These are phyloP conservation scores for Percopsis omiscomaycus DNA, from an alignment of 2,797 vertebrate genomes.

Conservation along the genomic window DNA sequence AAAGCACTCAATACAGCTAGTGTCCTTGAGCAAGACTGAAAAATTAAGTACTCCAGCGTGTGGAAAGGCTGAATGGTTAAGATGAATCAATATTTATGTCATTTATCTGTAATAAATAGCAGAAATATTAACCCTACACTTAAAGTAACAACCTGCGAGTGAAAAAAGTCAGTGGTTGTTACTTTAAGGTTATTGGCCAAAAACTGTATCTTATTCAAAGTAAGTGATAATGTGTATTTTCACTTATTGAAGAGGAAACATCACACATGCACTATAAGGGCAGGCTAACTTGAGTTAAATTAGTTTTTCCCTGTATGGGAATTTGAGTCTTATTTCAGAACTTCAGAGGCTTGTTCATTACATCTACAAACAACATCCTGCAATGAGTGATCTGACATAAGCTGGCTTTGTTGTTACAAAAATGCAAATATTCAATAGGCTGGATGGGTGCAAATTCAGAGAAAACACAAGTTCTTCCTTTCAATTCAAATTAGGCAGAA, in stretches of 20 bases:
- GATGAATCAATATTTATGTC: no score
- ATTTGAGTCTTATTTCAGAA: constrained; percentile 74
- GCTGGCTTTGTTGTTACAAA: constrained; percentile 78
- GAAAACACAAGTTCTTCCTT: constrained; percentile 55
- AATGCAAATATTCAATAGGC: constrained; percentile 74
- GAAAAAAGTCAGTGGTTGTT: no score
- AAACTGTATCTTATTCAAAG: no score
- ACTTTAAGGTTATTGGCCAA: no score
- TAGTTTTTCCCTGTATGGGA: constrained; percentile 68
- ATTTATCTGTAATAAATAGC: no score
- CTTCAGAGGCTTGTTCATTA: constrained; percentile 75
- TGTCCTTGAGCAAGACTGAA: no score
- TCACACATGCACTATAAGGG: constrained; percentile 41
- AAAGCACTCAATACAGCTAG: no score
- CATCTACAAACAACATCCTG: constrained; percentile 67
- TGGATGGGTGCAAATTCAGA: constrained; percentile 65
- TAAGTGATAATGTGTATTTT: no score
- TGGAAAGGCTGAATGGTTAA: no score
- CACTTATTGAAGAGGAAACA: background rate
- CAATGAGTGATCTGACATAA: constrained; percentile 72
- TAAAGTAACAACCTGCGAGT: no score
- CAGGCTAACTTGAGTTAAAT: constrained; percentile 61
- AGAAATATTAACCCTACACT: no score
- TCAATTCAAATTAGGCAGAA: constrained; percentile 75
- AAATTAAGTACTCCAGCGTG: no score